Evolutionary conservation across 2,888 invertebrate species (phyloP).

Genomic region (Chouioia cunea): DNA sequence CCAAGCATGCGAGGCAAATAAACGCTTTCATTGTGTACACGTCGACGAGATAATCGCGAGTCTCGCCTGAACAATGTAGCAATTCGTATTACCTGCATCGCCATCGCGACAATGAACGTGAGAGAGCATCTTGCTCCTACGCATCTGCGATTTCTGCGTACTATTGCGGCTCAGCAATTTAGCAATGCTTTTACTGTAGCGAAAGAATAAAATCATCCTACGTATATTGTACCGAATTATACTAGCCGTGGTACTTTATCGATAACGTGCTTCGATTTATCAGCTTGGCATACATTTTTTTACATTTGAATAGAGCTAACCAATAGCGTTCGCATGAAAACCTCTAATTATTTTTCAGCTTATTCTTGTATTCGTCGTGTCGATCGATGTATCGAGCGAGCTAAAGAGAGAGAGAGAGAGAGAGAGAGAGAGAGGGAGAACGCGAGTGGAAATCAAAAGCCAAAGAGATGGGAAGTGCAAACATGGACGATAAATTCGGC

Average conservation of each 20-base stretch:
- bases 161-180: too few relatives aligned
- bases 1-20: slow-evolving; percentile 25
- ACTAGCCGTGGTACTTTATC: too few relatives aligned
- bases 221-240: too few relatives aligned
- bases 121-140: background rate
- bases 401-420: too few relatives aligned
- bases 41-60: slow-evolving; percentile 26
- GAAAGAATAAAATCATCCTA: too few relatives aligned
- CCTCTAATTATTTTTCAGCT: slow-evolving; percentile 22
- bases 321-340: background rate
- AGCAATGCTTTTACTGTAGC: too few relatives aligned
- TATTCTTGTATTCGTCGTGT: background rate
- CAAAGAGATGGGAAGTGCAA: too few relatives aligned
- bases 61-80: slow-evolving; percentile 27
- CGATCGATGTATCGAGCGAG: slow-evolving; percentile 11
- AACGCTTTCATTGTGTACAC: slow-evolving; percentile 32
- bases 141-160: background rate
- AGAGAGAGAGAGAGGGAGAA: too few relatives aligned
- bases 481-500: slow-evolving; percentile 45
- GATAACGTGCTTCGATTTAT: too few relatives aligned
- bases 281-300: too few relatives aligned
- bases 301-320: too few relatives aligned
- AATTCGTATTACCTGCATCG: slow-evolving; percentile 32
- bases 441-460: too few relatives aligned
- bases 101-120: slow-evolving; percentile 24